Evolutionary conservation across 2,888 invertebrate genomes (phyloP).

Genomic region (Diplazon laetatorius): DNA sequence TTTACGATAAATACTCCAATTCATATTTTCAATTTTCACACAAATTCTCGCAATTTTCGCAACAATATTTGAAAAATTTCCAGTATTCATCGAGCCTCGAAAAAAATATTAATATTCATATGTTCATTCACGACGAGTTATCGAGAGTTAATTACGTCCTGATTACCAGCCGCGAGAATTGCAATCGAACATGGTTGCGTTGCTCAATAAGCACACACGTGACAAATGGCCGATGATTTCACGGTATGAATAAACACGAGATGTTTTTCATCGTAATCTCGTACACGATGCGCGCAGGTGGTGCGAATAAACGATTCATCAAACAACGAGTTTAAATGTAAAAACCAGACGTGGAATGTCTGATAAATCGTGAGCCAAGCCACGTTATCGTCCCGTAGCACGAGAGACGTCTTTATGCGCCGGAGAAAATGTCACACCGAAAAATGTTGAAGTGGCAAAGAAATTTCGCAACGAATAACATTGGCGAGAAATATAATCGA

Average conservation of each 20-base stretch:
- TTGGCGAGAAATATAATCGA: slow-evolving; percentile 5
- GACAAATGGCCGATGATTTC: slow-evolving; percentile 14
- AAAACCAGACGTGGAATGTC: neutral
- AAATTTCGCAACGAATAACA: slow-evolving; percentile 39
- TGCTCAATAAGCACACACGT: slow-evolving; percentile 10
- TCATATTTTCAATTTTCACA: no score
- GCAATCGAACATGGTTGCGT: neutral
- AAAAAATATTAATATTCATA: no score
- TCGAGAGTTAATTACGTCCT: no score
- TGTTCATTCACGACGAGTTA: no score
- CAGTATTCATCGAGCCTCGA: no score
- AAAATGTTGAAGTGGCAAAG: slow-evolving; percentile 32
- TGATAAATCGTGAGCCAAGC: slow-evolving; percentile 11
- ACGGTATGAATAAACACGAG: neutral
- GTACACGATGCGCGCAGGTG: neutral
- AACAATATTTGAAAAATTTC: no score
- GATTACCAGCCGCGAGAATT: neutral
- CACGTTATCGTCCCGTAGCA: slow-evolving; percentile 24
- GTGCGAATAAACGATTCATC: slow-evolving; percentile 12
- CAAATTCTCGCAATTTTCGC: no score
- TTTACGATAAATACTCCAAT: no score
- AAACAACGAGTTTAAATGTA: neutral
- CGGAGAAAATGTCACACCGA: slow-evolving; percentile 52
- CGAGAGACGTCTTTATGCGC: slow-evolving; percentile 24
- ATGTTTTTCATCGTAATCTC: neutral